Evolutionary conservation across 92 coral and sea anemone genomes (phyloP).

Genomic region (Zoanthus gigantus): DNA sequence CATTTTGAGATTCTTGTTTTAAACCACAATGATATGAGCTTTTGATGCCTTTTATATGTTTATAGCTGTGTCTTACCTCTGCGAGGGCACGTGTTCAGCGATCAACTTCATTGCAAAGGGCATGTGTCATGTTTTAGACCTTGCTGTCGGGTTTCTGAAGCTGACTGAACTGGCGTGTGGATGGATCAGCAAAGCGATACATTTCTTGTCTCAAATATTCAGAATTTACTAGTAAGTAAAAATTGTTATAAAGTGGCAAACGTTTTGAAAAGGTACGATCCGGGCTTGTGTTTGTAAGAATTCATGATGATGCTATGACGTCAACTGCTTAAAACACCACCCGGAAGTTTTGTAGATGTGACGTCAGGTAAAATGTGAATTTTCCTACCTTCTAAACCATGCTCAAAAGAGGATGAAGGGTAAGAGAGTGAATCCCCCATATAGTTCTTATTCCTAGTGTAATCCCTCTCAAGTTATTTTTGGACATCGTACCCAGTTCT

Average conservation of each 20-base stretch:
- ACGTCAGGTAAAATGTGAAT: no score
- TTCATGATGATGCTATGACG: no score
- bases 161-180: conserved; percentile 78
- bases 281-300: no score
- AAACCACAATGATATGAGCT: neutral
- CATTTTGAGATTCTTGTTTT: neutral
- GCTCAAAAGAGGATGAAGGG: no score
- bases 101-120: conserved; percentile 88
- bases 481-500: no score
- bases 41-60: neutral
- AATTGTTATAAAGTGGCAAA: neutral
- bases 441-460: no score
- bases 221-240: conserved; percentile 83
- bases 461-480: no score
- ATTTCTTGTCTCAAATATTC: conserved; percentile 90
- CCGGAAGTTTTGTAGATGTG: no score
- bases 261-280: no score
- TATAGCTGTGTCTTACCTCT: conserved; percentile 81
- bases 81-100: conserved; percentile 91
- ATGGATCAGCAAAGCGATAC: conserved; percentile 93
- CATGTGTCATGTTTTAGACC: conserved; percentile 82
- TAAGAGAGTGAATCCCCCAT: no score
- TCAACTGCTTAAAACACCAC: no score
- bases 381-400: no score
- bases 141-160: conserved; percentile 90